Conservation (phyloP, 1,140 invertebrate species). For the Plectrocnemia conspersa region DNA sequence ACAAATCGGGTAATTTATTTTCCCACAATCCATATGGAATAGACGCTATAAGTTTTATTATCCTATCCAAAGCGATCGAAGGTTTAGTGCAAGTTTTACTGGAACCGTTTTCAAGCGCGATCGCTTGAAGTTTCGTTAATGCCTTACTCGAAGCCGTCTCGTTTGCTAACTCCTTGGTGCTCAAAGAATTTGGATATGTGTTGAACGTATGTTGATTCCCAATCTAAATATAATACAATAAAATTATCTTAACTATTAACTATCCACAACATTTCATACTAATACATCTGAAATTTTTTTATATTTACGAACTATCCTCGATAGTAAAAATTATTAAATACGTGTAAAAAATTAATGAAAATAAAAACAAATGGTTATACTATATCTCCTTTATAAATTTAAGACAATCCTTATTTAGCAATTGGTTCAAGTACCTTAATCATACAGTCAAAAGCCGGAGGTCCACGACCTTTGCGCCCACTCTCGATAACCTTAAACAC, state of each 20-base stretch:
- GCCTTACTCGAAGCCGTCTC: conserved; percentile 53
- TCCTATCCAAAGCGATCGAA: conserved; percentile 40
- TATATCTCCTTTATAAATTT: too few species aligned
- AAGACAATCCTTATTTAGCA: too few species aligned
- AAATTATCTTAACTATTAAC: conserved; percentile 9
- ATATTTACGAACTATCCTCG: too few species aligned
- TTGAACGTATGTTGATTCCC: conserved; percentile 43
- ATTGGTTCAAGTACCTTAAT: conserved; percentile 30
- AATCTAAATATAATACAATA: conserved; percentile 43
- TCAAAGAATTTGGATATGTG: conserved; percentile 57
- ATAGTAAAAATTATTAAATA: too few species aligned
- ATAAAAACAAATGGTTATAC: too few species aligned
- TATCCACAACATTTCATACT: too few species aligned
- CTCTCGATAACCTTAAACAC: conserved; percentile 23
- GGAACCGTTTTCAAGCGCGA: conserved; percentile 35
- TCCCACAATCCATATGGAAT: conserved; percentile 52
- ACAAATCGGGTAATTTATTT: conserved; percentile 43
- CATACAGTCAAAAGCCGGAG: conserved; percentile 38
- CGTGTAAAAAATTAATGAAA: too few species aligned
- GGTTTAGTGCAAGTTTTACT: conserved; percentile 39
- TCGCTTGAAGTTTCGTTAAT: conserved; percentile 44
- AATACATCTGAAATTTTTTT: not conserved
- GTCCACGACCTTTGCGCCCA: conserved; percentile 31
- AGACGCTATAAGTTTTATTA: conserved; percentile 48
- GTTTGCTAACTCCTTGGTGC: conserved; percentile 49